phyloP scores from a whole-genome alignment of 1,140 invertebrate species.

The Drosophila orena region DNA sequence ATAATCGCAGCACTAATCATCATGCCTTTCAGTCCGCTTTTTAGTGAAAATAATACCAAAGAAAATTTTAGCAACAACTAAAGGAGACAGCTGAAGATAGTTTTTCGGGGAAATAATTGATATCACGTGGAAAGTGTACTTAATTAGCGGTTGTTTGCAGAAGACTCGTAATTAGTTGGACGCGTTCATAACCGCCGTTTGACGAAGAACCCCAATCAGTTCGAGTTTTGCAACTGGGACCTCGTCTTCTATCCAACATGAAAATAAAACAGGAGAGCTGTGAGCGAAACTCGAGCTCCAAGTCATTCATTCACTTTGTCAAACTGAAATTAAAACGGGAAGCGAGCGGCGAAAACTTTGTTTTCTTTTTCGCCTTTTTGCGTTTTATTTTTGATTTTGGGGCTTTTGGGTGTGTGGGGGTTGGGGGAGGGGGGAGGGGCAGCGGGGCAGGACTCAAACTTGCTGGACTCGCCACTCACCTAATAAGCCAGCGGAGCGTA shows the following conservation, averaged over 20 bases:
- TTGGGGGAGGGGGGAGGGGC: not conserved
- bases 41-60: not conserved
- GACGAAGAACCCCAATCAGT: not conserved
- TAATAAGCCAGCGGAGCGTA: constrained; percentile 64
- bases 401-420: not conserved
- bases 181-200: constrained; percentile 8
- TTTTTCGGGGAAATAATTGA: constrained; percentile 14
- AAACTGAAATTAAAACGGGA: constrained; percentile 56
- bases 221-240: not conserved
- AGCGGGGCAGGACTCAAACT: not conserved
- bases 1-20: not conserved
- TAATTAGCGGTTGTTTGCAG: constrained; percentile 26
- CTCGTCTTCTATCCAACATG: not conserved
- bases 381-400: not conserved
- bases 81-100: not conserved
- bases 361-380: not conserved
- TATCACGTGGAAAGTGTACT: constrained; percentile 2
- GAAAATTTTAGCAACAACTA: not conserved
- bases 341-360: constrained; percentile 24
- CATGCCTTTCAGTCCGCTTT: not conserved
- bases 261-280: not conserved
- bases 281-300: constrained; percentile 21
- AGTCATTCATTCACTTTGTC: constrained; percentile 53
- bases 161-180: constrained; percentile 24
- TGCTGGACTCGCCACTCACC: constrained; percentile 50